A percentile compares a stretch with the other conserved stretches of the same genome.
Evolutionary conservation across 2,797 vertebrate species (phyloP).

Genomic region (Manis pentadactyla): DNA sequence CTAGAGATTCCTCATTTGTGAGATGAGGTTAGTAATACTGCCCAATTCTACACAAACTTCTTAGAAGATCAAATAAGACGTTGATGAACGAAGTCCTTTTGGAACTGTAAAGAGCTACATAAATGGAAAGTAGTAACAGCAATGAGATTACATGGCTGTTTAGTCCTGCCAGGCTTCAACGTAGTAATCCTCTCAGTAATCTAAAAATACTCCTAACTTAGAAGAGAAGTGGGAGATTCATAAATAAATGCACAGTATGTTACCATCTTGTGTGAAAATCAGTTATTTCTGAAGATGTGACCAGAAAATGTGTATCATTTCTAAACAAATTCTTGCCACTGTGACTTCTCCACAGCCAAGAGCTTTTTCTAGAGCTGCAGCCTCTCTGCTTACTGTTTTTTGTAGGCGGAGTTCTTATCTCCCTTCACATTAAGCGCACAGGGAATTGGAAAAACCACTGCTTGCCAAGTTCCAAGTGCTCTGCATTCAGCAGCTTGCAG

Average conservation of each 20-base stretch:
- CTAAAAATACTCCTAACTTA: conserved; percentile 40
- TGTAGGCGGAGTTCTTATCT: conserved; percentile 17
- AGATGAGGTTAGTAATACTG: not conserved
- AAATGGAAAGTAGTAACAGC: not conserved
- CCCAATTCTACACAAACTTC: not conserved
- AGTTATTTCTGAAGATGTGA: not conserved
- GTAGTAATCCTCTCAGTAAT: not conserved
- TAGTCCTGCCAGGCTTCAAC: not conserved
- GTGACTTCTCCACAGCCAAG: not conserved
- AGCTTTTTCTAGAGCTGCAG: not conserved
- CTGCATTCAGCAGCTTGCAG: not conserved
- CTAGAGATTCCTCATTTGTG: not conserved
- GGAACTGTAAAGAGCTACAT: not conserved
- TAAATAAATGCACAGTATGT: not conserved
- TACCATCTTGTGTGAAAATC: not conserved
- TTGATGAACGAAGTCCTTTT: not conserved
- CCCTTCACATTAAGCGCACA: not conserved
- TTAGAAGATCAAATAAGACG: not conserved
- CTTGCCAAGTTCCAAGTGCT: conserved; percentile 39
- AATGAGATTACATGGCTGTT: not conserved
- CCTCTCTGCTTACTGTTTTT: not conserved
- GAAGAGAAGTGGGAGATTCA: not conserved
- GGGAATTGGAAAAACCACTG: not conserved
- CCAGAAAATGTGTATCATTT: not conserved
- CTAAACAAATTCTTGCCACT: not conserved